Evolutionary conservation across 2,113 vertebrate species (phyloP).

Genomic region (Micronisus gabar): DNA sequence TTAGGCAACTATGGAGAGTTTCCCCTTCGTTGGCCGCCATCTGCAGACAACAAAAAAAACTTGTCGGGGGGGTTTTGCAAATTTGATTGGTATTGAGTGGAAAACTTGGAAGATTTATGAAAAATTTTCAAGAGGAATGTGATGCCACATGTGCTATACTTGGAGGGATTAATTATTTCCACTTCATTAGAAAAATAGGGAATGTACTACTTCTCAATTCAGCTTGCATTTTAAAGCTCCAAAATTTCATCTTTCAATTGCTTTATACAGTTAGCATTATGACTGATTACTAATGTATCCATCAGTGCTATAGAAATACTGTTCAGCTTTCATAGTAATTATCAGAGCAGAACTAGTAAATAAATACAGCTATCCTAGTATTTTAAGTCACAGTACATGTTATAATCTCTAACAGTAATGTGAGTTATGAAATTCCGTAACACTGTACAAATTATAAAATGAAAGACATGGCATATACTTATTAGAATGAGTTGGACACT

Average conservation of each 20-base stretch:
- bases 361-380: not conserved
- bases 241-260: constrained; percentile 7
- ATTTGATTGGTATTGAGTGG: not conserved
- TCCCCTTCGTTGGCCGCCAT: not conserved
- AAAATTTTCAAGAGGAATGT: not conserved
- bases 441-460: not conserved
- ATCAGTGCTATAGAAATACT: not conserved
- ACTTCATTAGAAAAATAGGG: not conserved
- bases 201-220: not conserved
- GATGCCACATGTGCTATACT: not conserved
- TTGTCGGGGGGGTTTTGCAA: not conserved
- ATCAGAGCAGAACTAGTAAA: constrained; percentile 3
- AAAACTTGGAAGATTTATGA: not conserved
- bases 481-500: not conserved
- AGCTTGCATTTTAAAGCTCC: not conserved
- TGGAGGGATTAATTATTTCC: not conserved
- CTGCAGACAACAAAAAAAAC: not conserved
- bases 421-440: not conserved
- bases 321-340: constrained; percentile 32
- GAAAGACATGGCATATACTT: not conserved
- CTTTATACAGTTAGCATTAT: constrained; percentile 21
- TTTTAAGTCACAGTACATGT: not conserved
- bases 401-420: not conserved
- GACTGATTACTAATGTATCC: not conserved
- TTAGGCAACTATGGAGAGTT: not conserved